Base-by-base conservation (phyloP, 2,888 invertebrate species). In the Pediacus dermestoides region DNA sequence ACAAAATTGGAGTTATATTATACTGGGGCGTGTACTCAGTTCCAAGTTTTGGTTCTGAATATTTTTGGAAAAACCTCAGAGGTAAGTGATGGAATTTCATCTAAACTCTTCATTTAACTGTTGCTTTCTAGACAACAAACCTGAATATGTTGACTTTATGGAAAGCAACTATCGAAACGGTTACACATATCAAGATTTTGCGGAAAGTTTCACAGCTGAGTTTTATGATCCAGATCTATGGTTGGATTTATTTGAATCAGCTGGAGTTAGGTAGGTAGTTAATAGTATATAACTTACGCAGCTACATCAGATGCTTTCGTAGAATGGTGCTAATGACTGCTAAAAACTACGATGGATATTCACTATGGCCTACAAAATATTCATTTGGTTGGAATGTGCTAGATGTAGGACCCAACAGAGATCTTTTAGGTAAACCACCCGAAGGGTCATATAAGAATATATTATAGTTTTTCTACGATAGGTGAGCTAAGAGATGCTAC, bases 11-110 rank as follows among this genome's bases (percentile, higher is more conserved):
- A 2, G 91, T 95, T 53, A 94, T 95, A 60, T 71, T 95, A 23
- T 94, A 94, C 60, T 94, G 92, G 90, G 94, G 94, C 1, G 88
- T 94, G 0, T 95, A 84, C 61, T 82, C 89, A 0, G 94, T 94
- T 7, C 94, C 92, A 1, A 85, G 88, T 61, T 88, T 82, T 66
- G 80, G 81, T 0, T 81, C 82, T 0, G 94, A 93, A 72, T 95
- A 94, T 95, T 94, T 94, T 66, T 94, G 94, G 94, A 72, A 68
- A 11, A 72, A 82, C 54, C 93, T 90, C 91, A 72, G 77, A 71
- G 75, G 86, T 85, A 71, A 63, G n/a, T n/a, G n/a, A n/a, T n/a
- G n/a, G n/a, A n/a, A n/a, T n/a, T n/a, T n/a, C n/a, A n/a, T n/a
- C n/a, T n/a, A n/a, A n/a, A n/a, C n/a, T n/a, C n/a, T n/a, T n/a